Evolutionary conservation across 2,113 vertebrate species (phyloP).

Genomic region (Periophthalmodon schlosseri): DNA sequence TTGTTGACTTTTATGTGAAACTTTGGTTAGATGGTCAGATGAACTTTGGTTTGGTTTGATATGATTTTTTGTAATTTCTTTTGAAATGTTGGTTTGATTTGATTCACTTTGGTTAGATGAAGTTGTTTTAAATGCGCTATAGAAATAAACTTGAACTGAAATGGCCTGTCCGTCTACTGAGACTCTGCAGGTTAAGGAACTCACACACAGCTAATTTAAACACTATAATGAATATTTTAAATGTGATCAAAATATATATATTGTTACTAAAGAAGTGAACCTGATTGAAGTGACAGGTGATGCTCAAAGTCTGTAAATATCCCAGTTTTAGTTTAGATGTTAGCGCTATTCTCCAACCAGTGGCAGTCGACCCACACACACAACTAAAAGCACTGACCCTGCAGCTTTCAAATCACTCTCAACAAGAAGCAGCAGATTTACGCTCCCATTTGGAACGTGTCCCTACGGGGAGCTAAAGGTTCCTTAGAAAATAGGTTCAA

Average conservation of each 20-base stretch:
- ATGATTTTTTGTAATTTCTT: too few relatives aligned
- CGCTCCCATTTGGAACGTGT: neutral
- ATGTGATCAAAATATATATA: too few relatives aligned
- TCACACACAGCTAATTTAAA: too few relatives aligned
- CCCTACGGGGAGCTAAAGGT: neutral
- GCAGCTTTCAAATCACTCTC: neutral
- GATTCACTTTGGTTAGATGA: too few relatives aligned
- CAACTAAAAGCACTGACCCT: slow-evolving; percentile 1
- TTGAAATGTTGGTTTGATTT: too few relatives aligned
- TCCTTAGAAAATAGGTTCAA: neutral
- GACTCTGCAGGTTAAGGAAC: too few relatives aligned
- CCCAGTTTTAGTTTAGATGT: slow-evolving; percentile 14
- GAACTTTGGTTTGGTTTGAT: too few relatives aligned
- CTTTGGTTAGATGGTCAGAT: too few relatives aligned
- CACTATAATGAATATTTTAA: too few relatives aligned
- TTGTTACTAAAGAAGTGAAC: neutral
- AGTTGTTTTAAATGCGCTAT: too few relatives aligned
- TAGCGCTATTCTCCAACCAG: neutral
- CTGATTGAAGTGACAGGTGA: neutral
- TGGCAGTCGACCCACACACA: neutral
- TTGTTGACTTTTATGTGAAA: too few relatives aligned
- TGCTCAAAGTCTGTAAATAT: slow-evolving; percentile 14
- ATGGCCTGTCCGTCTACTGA: fast-evolving
- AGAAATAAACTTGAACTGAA: too few relatives aligned
- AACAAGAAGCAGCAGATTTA: neutral